Conservation (phyloP, 1,140 invertebrate genomes). For the Medauroidea extradentata region DNA sequence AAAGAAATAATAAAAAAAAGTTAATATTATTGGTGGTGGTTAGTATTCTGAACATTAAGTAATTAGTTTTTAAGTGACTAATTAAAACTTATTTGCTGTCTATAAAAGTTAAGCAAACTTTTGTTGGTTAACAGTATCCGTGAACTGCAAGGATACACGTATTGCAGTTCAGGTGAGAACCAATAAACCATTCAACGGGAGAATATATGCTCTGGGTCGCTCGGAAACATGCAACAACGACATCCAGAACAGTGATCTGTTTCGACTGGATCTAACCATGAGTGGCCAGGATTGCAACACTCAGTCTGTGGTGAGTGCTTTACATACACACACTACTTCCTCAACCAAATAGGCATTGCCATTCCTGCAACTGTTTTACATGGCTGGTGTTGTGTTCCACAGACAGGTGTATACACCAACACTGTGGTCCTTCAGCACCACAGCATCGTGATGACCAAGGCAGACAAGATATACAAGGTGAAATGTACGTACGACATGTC, state of each 20-base stretch:
- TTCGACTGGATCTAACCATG: conserved; percentile 88
- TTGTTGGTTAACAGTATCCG: conserved; percentile 66
- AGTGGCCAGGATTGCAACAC: conserved; percentile 92
- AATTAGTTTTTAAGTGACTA: too few species aligned
- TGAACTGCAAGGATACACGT: conserved; percentile 90
- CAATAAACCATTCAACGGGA: conserved; percentile 90
- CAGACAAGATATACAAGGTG: conserved; percentile 95
- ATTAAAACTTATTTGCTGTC: too few species aligned
- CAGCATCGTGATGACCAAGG: conserved; percentile 94
- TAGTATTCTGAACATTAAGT: too few species aligned
- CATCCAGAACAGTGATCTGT: conserved; percentile 86
- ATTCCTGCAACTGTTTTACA: not conserved
- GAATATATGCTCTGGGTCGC: conserved; percentile 87
- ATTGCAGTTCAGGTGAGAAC: conserved; percentile 89
- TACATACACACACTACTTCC: not conserved
- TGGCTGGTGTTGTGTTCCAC: conserved; percentile 14
- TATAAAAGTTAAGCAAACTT: too few species aligned
- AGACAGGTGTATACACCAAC: conserved; percentile 92
- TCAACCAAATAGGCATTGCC: not conserved
- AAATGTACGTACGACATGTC: conserved; percentile 96
- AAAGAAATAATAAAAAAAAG: too few species aligned
- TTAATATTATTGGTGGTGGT: too few species aligned
- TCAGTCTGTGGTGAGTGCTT: conserved; percentile 73
- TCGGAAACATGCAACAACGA: conserved; percentile 94
- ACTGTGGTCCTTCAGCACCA: conserved; percentile 93